Conservation (phyloP, 2,797 vertebrate genomes). For the Odontamblyopus lacepedii region DNA sequence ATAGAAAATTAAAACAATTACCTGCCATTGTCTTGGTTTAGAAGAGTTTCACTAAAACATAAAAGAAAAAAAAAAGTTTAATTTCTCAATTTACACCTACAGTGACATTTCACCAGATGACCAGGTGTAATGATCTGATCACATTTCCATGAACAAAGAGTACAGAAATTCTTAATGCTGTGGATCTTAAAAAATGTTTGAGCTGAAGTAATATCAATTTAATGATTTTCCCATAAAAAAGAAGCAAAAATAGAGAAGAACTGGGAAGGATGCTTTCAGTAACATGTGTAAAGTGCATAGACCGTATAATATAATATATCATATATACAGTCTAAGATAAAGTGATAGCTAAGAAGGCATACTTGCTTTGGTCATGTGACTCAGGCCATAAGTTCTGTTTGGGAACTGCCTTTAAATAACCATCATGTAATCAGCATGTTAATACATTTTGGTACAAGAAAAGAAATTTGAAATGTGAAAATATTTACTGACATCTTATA, state of each 20-base stretch:
- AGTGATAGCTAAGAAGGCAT: constrained; percentile 1
- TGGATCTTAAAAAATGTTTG: not conserved
- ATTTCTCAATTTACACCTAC: not conserved
- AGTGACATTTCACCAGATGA: too few relatives aligned
- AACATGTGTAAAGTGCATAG: constrained; percentile 19
- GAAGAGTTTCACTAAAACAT: constrained; percentile 57
- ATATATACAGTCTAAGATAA: too few relatives aligned
- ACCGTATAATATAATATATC: too few relatives aligned
- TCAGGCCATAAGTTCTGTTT: constrained; percentile 5
- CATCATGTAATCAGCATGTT: constrained; percentile 9
- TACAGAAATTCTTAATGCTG: too few relatives aligned
- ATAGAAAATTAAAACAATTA: constrained; percentile 44
- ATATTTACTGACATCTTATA: too few relatives aligned
- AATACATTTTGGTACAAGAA: not conserved
- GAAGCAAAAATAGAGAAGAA: too few relatives aligned
- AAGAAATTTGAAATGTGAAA: not conserved
- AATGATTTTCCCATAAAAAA: not conserved
- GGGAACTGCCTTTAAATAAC: constrained; percentile 23
- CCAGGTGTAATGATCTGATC: too few relatives aligned
- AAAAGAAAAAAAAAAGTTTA: constrained; percentile 12
- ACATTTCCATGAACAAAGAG: too few relatives aligned
- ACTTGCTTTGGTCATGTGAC: constrained; percentile 33
- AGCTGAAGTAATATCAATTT: not conserved
- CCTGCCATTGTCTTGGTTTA: constrained; percentile 78
- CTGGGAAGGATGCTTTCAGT: too few relatives aligned